A percentile compares a stretch with the other conserved stretches of the same genome.
Evolutionary conservation across 2,888 invertebrate species (phyloP).

Genomic region (Diabrotica balteata): DNA sequence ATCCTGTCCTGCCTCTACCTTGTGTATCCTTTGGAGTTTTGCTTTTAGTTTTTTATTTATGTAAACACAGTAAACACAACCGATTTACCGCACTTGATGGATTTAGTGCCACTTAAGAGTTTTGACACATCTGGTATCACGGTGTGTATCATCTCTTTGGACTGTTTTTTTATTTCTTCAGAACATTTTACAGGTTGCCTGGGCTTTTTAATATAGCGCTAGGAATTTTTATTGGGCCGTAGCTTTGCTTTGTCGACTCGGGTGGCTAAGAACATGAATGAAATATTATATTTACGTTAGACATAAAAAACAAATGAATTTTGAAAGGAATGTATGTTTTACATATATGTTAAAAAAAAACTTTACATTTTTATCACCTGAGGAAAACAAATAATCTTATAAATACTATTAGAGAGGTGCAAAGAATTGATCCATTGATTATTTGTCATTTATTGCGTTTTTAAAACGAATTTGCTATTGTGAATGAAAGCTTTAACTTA

Average conservation of each 20-base stretch:
- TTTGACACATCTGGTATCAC: slow-evolving; percentile 33
- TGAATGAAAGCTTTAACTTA: too few relatives aligned
- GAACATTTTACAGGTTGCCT: slow-evolving; percentile 23
- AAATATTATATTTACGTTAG: too few relatives aligned
- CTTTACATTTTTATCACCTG: too few relatives aligned
- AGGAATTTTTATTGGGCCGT: slow-evolving; percentile 29
- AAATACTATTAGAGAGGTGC: too few relatives aligned
- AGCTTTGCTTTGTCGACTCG: slow-evolving; percentile 10
- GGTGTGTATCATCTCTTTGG: slow-evolving; percentile 20
- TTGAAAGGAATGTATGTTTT: too few relatives aligned
- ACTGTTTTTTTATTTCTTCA: slow-evolving; percentile 14
- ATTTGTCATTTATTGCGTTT: too few relatives aligned
- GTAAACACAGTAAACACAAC: slow-evolving; percentile 27
- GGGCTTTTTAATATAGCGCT: slow-evolving; percentile 22
- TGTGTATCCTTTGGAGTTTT: slow-evolving; percentile 4
- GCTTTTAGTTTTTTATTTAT: slow-evolving; percentile 16
- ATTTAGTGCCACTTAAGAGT: slow-evolving; percentile 31
- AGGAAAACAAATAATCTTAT: too few relatives aligned
- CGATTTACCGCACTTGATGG: slow-evolving; percentile 25
- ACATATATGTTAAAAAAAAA: too few relatives aligned
- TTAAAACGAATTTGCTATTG: too few relatives aligned
- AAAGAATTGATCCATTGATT: too few relatives aligned
- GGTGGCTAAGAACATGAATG: slow-evolving; percentile 8
- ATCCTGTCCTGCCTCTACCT: neutral
- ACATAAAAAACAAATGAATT: too few relatives aligned